A percentile compares a stretch with the other conserved stretches of the same genome.
These are phyloP conservation scores for Macquaria ambigua DNA, from an alignment of 2,113 vertebrate genomes.

Conservation along the genomic window DNA sequence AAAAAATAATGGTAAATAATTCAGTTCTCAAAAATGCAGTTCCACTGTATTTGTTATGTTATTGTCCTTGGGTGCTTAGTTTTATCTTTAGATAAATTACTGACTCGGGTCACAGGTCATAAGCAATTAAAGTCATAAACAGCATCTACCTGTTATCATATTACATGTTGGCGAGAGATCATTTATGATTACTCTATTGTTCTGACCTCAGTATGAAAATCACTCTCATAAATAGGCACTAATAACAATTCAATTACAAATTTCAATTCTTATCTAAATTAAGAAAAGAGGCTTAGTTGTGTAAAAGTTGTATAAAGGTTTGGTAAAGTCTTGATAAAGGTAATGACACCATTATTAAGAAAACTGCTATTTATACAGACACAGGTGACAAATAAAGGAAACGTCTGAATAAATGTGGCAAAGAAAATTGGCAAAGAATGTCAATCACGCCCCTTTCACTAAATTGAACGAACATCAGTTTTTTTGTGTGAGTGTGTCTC, in stretches of 20 bases:
- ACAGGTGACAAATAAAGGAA: neutral
- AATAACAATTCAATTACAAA: neutral
- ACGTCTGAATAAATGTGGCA: neutral
- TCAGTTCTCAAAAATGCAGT: neutral
- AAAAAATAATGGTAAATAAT: neutral
- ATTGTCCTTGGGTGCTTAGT: neutral
- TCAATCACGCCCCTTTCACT: no score
- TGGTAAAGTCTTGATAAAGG: neutral
- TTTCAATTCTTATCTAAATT: conserved; percentile 1
- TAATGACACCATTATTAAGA: neutral
- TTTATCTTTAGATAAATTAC: neutral
- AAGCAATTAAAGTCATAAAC: no score
- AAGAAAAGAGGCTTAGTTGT: neutral
- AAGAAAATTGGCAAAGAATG: neutral
- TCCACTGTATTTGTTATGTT: neutral
- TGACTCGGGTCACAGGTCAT: no score
- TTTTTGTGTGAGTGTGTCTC: no score
- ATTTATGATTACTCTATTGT: no score
- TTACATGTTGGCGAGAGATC: no score
- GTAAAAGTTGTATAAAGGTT: neutral
- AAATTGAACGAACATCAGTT: no score
- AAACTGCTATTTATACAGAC: neutral
- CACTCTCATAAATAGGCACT: neutral
- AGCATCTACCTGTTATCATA: no score
- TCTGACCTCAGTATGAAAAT: no score